phyloP scores from a whole-genome alignment of 2,797 vertebrate species.

The Onychomys torridus region DNA sequence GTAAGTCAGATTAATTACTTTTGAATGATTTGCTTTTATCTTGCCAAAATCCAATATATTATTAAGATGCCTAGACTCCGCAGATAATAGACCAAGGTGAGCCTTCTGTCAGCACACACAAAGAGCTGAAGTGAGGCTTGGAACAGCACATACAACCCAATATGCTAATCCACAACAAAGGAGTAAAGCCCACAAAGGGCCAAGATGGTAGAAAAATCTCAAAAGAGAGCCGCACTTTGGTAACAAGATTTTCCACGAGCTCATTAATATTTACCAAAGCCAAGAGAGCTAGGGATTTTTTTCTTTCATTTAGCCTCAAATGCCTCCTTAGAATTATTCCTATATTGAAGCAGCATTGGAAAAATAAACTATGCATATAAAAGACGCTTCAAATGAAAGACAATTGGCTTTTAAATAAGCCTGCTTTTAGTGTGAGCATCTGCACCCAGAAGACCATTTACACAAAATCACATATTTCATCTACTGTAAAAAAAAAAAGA shows the following conservation, averaged over 20 bases:
- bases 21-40: constrained; percentile 73
- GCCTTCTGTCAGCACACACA: constrained; percentile 80
- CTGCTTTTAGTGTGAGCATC: constrained; percentile 85
- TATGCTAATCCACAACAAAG: constrained; percentile 84
- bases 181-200: constrained; percentile 81
- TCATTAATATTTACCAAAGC: constrained; percentile 87
- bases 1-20: constrained; percentile 72
- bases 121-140: constrained; percentile 81
- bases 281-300: constrained; percentile 54
- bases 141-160: constrained; percentile 76
- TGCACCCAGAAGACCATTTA: constrained; percentile 88
- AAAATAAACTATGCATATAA: constrained; percentile 86
- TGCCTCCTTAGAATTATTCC: constrained; percentile 84
- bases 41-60: constrained; percentile 72
- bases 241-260: constrained; percentile 84
- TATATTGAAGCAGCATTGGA: constrained; percentile 86
- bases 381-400: constrained; percentile 86
- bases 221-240: constrained; percentile 77
- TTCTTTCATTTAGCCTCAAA: constrained; percentile 84
- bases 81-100: constrained; percentile 78
- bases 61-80: constrained; percentile 81
- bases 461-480: constrained; percentile 91
- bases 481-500: constrained; percentile 85
- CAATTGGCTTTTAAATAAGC: constrained; percentile 87
- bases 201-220: constrained; percentile 78